Evolutionary conservation across 37 sponge, comb jelly and placozoan species (phyloP), one percentile per base, ranked within the genome.

Genomic region (Crambe crambe): DNA sequence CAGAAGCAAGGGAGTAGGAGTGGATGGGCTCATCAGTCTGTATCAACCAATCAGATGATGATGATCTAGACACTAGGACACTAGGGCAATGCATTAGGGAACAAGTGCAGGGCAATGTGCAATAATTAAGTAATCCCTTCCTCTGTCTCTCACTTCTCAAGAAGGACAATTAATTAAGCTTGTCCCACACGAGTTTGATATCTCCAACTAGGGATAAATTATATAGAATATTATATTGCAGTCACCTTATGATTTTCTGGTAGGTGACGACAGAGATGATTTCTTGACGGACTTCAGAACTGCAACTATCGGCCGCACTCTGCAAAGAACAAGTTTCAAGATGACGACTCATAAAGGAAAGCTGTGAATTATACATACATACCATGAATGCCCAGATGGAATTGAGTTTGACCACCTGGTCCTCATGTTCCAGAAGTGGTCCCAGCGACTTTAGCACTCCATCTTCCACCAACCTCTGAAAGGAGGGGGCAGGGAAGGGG

Each of bases 331-430:
- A 2, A 29, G 36, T 67, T 23, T 66, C 68, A 58, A 42, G 2
- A 68, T 23, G 18, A 54, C 6, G 15, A 36, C 17, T 22, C 43
- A 57, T 4, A 42, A 42, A 62, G 17, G 44, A 30, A 25, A 40
- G 39, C 36, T 40, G 10, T 8, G 12, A 21, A 29, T 12, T 9
- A 32, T 17, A 60, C 9, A 37, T 10, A 34, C 82, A 58, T 31
- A 84, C 86, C 86, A 86, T 86, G 37, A 86, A 56, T 37, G 74
- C 86, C 86, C 86, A 86, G 40, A 79, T 8, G 20, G 74, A 63
- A 63, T 86, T 86, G 23, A 79, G 80, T 44, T 73, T 73, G 2
- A 86, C 42, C 5, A 22, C 31, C 47, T 76, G 56, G 35, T 86
- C 79, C 27, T 38, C 63, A 72, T 86, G 79, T 30, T 65, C 42